Percentiles rank a stretch among this genome's conserved stretches.
phyloP scores from a whole-genome alignment of 1,140 invertebrate species.

The Euwallacea similis region DNA sequence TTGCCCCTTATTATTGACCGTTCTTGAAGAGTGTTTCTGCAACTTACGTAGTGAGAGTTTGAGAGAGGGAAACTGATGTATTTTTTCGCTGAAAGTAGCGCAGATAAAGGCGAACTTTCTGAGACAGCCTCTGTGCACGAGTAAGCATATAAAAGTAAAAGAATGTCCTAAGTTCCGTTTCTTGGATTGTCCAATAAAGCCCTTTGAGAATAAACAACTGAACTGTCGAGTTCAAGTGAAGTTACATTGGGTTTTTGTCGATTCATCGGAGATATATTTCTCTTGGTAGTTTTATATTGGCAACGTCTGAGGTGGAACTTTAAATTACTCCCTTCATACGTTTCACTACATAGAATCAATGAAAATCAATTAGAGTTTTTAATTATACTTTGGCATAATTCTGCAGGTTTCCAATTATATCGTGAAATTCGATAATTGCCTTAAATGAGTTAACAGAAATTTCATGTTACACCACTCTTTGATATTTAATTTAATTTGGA shows the following conservation, averaged over 20 bases:
- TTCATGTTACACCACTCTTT: too few species aligned
- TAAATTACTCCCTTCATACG: too few species aligned
- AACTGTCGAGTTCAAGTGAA: constrained; percentile 7
- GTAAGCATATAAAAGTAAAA: constrained; percentile 8
- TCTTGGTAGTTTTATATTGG: too few species aligned
- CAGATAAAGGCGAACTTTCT: neutral
- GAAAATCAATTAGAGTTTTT: too few species aligned
- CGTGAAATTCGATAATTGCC: too few species aligned
- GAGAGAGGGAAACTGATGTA: neutral
- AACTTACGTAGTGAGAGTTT: neutral
- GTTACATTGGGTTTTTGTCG: constrained; percentile 8
- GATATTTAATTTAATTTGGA: too few species aligned
- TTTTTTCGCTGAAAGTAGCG: neutral
- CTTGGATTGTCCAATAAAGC: constrained; percentile 11
- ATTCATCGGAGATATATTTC: neutral
- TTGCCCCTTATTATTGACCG: too few species aligned
- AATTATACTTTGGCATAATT: too few species aligned
- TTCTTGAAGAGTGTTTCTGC: neutral
- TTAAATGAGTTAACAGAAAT: too few species aligned
- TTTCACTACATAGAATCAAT: too few species aligned
- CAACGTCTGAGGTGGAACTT: too few species aligned
- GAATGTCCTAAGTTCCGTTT: constrained; percentile 6
- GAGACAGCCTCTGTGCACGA: neutral
- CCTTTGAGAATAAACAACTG: constrained; percentile 12
- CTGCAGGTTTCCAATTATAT: too few species aligned